These are phyloP conservation scores for Neopelma chrysocephalum DNA, from an alignment of 2,797 vertebrate species.

Conservation along the genomic window DNA sequence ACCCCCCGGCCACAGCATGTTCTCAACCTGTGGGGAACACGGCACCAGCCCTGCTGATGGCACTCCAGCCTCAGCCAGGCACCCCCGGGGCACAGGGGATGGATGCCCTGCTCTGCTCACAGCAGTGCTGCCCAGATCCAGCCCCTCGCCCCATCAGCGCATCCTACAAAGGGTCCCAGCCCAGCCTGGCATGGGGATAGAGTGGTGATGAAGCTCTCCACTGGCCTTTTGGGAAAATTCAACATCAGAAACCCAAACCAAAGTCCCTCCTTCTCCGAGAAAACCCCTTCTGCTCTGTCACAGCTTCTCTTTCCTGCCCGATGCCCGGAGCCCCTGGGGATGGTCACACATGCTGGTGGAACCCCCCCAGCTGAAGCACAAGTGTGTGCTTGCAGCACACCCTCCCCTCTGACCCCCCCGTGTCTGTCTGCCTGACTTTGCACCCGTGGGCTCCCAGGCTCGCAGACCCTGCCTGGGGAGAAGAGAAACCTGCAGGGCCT, in stretches of 20 bases:
- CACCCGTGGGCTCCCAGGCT: background rate
- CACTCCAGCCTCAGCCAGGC: rapidly evolving
- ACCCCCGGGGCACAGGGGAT: background rate
- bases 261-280: background rate
- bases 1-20: constrained; percentile 89
- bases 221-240: background rate
- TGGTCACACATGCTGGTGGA: rapidly evolving
- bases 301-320: background rate
- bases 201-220: background rate
- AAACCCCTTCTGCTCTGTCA: background rate
- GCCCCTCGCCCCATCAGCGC: background rate
- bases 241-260: background rate
- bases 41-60: background rate
- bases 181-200: background rate
- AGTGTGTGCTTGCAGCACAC: background rate
- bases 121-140: rapidly evolving
- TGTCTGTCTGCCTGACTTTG: background rate
- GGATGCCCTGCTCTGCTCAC: background rate
- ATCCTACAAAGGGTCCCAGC: background rate
- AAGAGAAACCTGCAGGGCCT: background rate
- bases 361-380: background rate
- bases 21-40: constrained; percentile 77
- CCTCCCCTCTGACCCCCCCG: background rate
- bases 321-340: rapidly evolving
- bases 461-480: rapidly evolving